Evolutionary conservation across 2,888 invertebrate genomes (phyloP).

Genomic region (Ariolimax columbianus): DNA sequence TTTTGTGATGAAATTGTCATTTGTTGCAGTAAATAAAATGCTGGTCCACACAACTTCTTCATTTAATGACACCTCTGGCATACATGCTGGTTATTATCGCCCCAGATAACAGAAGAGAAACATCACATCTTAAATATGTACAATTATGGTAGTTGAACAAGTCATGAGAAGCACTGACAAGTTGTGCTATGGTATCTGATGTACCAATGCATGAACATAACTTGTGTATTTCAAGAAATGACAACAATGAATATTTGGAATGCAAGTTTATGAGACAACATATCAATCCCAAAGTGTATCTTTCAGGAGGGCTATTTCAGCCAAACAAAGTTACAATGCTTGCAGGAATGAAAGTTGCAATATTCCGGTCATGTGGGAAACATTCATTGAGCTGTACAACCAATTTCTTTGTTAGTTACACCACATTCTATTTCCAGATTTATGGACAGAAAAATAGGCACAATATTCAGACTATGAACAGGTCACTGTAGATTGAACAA

Average conservation of each 20-base stretch:
- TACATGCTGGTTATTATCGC: background rate
- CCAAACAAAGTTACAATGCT: slow-evolving; percentile 15
- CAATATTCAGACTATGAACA: too few species aligned
- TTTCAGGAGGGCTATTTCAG: background rate
- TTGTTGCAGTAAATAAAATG: background rate
- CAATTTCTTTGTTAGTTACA: background rate
- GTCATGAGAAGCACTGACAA: background rate
- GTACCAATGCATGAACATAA: background rate
- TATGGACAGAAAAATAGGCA: too few species aligned
- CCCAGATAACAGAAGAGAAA: background rate
- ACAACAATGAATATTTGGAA: slow-evolving; percentile 17
- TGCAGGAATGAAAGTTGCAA: background rate
- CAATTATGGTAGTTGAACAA: background rate
- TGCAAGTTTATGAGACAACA: slow-evolving; percentile 25
- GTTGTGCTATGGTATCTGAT: background rate
- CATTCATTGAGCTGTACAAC: background rate
- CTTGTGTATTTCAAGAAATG: background rate
- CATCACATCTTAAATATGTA: background rate
- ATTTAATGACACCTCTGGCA: background rate
- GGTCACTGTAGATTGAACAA: too few species aligned
- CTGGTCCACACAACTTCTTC: background rate
- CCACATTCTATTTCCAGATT: too few species aligned
- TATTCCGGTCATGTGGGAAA: background rate
- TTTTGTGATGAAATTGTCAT: background rate
- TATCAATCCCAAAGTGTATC: background rate